Conservation (phyloP, 1,140 invertebrate species). For the Bombus sibiricus region DNA sequence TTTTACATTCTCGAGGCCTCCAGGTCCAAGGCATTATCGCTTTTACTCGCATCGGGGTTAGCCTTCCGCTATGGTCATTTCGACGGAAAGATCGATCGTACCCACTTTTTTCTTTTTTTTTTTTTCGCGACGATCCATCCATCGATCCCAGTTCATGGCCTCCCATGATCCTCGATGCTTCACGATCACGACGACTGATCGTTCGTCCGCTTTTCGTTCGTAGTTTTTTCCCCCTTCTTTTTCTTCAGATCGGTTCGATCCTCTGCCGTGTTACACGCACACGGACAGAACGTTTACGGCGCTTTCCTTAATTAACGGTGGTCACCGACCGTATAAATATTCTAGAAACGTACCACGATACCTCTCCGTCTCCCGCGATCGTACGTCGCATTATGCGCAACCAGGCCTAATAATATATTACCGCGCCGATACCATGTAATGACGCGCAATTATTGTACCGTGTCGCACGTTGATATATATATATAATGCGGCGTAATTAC, state of each 20-base stretch:
- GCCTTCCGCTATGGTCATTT: slow-evolving; percentile 54
- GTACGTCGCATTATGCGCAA: slow-evolving; percentile 4
- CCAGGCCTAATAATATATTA: slow-evolving; percentile 34
- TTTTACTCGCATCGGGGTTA: slow-evolving; percentile 46
- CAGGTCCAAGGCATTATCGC: slow-evolving; percentile 47
- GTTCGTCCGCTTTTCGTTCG: background rate
- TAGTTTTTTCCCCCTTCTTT: background rate
- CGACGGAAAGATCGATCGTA: slow-evolving; percentile 50
- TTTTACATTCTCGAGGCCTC: slow-evolving; percentile 57
- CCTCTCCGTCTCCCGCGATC: background rate
- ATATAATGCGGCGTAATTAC: slow-evolving; percentile 24
- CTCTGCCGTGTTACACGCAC: slow-evolving; percentile 6
- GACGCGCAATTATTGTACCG: slow-evolving; percentile 44
- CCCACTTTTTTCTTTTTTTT: slow-evolving; percentile 34
- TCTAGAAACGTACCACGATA: slow-evolving; percentile 23
- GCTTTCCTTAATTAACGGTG: slow-evolving; percentile 38
- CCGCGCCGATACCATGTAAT: slow-evolving; percentile 25
- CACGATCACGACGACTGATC: too few species aligned
- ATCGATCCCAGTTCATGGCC: slow-evolving; percentile 21
- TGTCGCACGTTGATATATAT: background rate
- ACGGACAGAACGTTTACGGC: slow-evolving; percentile 1
- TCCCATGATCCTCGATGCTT: background rate
- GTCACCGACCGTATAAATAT: slow-evolving; percentile 37
- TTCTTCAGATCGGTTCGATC: background rate
- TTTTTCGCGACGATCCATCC: background rate